Percentiles rank a stretch among this genome's conserved stretches.
Evolutionary conservation across 64 coral and sea anemone genomes (phyloP).

Genomic region (Cladopsammia gracilis): DNA sequence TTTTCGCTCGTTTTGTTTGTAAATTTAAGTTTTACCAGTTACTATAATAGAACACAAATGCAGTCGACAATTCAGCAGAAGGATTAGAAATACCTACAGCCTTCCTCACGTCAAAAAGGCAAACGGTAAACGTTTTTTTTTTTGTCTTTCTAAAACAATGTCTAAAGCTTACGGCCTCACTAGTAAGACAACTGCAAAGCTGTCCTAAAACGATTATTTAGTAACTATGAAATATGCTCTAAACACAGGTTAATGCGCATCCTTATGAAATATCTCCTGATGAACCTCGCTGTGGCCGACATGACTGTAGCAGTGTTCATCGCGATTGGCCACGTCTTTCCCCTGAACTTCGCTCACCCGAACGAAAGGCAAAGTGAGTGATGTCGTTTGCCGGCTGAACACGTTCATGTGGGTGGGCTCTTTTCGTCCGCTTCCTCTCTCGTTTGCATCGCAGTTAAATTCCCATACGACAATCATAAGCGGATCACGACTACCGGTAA

Average conservation of each 20-base stretch:
- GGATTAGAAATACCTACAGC: too few relatives aligned
- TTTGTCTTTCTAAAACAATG: too few relatives aligned
- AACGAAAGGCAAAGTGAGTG: not conserved
- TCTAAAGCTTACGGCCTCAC: too few relatives aligned
- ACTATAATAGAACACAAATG: too few relatives aligned
- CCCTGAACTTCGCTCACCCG: not conserved
- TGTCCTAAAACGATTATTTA: not conserved
- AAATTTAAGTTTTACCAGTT: too few relatives aligned
- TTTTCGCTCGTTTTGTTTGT: too few relatives aligned
- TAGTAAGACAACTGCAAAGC: too few relatives aligned
- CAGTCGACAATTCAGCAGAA: too few relatives aligned
- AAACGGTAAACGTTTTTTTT: too few relatives aligned
- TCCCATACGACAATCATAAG: slow-evolving; percentile 3
- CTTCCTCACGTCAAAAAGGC: too few relatives aligned
- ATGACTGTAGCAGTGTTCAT: slow-evolving; percentile 3
- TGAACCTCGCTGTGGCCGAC: not conserved
- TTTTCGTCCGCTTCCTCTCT: slow-evolving; percentile 19
- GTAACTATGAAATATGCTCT: too few relatives aligned
- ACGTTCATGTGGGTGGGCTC: slow-evolving; percentile 54
- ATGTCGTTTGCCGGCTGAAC: slow-evolving; percentile 11
- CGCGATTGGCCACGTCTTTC: slow-evolving; percentile 16
- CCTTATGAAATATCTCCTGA: not conserved
- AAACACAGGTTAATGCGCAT: not conserved
- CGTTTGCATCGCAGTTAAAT: slow-evolving; percentile 31
- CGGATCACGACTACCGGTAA: slow-evolving; percentile 9